phyloP scores from a whole-genome alignment of 1,140 invertebrate species.

The Chymomyza costata region DNA sequence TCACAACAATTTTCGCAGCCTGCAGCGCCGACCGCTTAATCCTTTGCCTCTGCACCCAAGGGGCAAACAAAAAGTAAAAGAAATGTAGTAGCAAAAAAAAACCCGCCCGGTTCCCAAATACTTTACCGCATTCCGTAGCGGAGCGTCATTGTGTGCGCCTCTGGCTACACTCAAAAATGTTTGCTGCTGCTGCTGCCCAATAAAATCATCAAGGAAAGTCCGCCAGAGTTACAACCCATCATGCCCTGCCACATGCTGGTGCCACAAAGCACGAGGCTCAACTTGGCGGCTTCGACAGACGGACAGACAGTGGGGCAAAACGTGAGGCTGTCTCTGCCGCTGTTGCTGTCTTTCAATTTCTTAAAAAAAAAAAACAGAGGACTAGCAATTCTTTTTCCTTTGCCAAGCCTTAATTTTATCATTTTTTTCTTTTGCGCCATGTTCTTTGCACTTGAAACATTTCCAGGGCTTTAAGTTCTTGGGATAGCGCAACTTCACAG shows the following conservation, averaged over 20 bases:
- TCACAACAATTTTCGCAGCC: constrained; percentile 56
- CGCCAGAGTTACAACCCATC: constrained; percentile 37
- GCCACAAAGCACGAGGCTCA: constrained; percentile 9
- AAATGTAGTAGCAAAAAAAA: too few species aligned
- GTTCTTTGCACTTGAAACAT: constrained; percentile 53
- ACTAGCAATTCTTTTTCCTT: constrained; percentile 24
- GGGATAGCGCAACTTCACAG: constrained; percentile 47
- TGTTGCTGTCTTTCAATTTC: constrained; percentile 55
- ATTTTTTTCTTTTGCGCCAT: background rate
- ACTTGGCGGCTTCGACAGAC: constrained; percentile 14
- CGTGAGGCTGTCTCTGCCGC: background rate
- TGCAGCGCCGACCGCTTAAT: constrained; percentile 52
- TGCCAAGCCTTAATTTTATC: constrained; percentile 29
- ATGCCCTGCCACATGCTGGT: too few species aligned
- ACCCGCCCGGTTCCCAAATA: constrained; percentile 61
- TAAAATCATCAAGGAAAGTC: constrained; percentile 71
- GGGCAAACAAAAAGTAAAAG: constrained; percentile 27
- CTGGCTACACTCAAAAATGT: constrained; percentile 70
- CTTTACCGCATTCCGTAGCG: constrained; percentile 66
- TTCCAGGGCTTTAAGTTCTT: constrained; percentile 41
- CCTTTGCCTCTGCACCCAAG: constrained; percentile 50
- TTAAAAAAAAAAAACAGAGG: too few species aligned
- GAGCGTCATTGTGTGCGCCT: constrained; percentile 52
- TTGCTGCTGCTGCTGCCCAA: constrained; percentile 67
- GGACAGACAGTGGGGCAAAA: constrained; percentile 12